Base-by-base conservation (phyloP, 2,888 invertebrate species). In the Euclidia mi region DNA sequence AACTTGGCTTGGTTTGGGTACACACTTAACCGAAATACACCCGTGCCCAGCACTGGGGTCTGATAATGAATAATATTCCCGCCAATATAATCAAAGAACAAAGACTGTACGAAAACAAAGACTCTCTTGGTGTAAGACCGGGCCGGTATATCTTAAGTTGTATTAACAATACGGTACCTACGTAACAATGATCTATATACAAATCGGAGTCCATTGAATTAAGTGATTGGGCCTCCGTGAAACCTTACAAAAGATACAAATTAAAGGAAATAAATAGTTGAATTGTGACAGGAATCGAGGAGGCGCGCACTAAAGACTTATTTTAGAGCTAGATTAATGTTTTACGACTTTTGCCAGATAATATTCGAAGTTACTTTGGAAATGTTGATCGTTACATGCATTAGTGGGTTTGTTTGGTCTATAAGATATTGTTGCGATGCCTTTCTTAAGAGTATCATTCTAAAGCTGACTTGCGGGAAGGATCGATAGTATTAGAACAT, bases 141-240 rank as follows among this genome's bases (percentile, higher is more conserved):
- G 14, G 44, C 17, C n/a, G n/a, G n/a, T n/a, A 52, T 31, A 40
- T 40, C 45, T 52, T 20, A 45, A 52, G 38, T 20, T 31, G 37
- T 44, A 20, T 51, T 31, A 50, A 50, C 50, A 50, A 50, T 43
- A 43, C 18, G 28, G 14, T 44, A 37, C 37, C 20, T 50, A 31
- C 12, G 37, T 32, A 56, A 56, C 56, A 56, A 49, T 48, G 28
- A 44, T 45, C 49, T 42, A 32, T 55, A 34, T 41, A 43, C 40
- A 56, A 43, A 49, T 44, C 38, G 44, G 15, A 44, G 32, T 40
- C 44, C 48, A 56, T 48, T 56, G 55, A 48, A 32, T 56, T 48
- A 56, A 52, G 32, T 47, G 38, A 48, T 43, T 56, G 15, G 43
- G 44, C 29, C 40, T 34, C 34, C 17, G 29, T 40, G 15, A 42